A percentile compares a stretch with the other conserved stretches of the same genome.
Conservation (phyloP, 1,140 invertebrate species). For the Heliconius congener region DNA sequence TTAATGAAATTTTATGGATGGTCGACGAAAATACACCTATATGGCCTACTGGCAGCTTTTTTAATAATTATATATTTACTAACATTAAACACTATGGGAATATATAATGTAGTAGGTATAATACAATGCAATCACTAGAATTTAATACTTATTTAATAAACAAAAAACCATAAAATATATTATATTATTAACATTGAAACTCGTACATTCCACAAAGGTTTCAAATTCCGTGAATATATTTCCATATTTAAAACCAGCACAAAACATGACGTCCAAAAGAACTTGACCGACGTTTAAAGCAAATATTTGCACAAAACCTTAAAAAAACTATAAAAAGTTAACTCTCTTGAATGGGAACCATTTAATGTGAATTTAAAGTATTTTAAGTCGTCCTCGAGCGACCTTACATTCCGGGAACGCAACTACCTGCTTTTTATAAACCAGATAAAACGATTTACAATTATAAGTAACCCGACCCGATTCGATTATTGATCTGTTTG, state of each 20-base stretch:
- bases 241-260: slow-evolving; percentile 27
- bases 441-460: slow-evolving; percentile 58
- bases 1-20: slow-evolving; percentile 23
- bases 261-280: slow-evolving; percentile 47
- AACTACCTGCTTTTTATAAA: slow-evolving; percentile 73
- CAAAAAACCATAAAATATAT: neutral
- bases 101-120: neutral
- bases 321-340: slow-evolving; percentile 51
- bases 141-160: neutral
- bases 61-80: neutral
- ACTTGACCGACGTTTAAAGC: slow-evolving; percentile 45
- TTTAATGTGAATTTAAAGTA: slow-evolving; percentile 55
- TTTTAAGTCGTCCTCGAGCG: slow-evolving; percentile 51
- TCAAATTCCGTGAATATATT: neutral
- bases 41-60: neutral
- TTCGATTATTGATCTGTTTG: slow-evolving; percentile 58
- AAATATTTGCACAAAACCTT: slow-evolving; percentile 65
- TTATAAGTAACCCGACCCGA: slow-evolving; percentile 60
- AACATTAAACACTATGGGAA: neutral
- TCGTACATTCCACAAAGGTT: neutral
- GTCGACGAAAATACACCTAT: neutral
- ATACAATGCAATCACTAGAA: neutral
- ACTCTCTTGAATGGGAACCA: slow-evolving; percentile 49
- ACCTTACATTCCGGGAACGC: slow-evolving; percentile 62
- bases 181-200: neutral